These are phyloP conservation scores for Apotomis turbidana DNA, from an alignment of 2,888 invertebrate species.

Conservation along the genomic window DNA sequence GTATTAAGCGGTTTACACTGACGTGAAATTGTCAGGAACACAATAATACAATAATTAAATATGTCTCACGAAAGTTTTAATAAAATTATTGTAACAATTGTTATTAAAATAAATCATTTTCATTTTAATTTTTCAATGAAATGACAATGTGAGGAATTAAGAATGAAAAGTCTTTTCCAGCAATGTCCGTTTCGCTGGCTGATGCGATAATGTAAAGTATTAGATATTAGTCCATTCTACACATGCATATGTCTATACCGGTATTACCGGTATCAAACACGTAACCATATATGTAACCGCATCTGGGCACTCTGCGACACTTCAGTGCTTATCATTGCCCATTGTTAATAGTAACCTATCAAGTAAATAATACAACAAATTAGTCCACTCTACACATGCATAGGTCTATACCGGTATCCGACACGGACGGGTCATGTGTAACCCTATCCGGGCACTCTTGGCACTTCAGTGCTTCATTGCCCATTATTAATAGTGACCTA, in stretches of 20 bases:
- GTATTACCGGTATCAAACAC: background rate
- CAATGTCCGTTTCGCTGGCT: too few species aligned
- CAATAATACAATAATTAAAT: too few species aligned
- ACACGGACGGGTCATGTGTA: background rate
- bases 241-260: background rate
- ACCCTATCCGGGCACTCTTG: background rate
- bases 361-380: background rate
- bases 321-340: constrained; percentile 6
- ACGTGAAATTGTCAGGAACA: too few species aligned
- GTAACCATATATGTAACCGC: constrained; percentile 2
- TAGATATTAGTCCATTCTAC: too few species aligned
- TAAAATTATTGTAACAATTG: too few species aligned
- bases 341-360: constrained; percentile 9
- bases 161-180: too few species aligned
- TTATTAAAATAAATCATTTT: too few species aligned
- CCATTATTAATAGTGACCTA: constrained; percentile 10
- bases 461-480: constrained; percentile 7
- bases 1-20: too few species aligned
- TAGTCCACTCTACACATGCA: background rate
- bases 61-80: too few species aligned
- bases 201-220: too few species aligned
- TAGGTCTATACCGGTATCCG: background rate
- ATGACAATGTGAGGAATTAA: too few species aligned
- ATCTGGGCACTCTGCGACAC: background rate
- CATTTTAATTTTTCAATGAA: too few species aligned